Conservation (phyloP, 2,797 vertebrate genomes). For the Typhlichthys eigenmanni region DNA sequence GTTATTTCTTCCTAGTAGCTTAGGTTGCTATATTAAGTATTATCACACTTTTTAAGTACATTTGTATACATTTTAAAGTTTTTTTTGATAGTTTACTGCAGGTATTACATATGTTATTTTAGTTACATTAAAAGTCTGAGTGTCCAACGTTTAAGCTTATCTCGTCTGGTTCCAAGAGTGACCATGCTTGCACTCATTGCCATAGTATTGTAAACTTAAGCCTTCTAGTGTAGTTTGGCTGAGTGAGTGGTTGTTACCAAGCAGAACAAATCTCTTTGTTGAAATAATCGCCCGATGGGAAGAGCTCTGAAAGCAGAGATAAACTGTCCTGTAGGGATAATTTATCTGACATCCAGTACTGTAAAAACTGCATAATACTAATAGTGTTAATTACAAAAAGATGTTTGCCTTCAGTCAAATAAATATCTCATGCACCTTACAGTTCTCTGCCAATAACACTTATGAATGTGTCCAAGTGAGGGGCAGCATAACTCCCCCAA, state of each 20-base stretch:
- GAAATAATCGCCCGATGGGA: constrained; percentile 51
- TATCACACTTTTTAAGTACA: not conserved
- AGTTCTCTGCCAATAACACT: not conserved
- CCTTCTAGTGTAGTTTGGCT: no score
- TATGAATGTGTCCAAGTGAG: constrained; percentile 22
- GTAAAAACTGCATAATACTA: constrained; percentile 4
- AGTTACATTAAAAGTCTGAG: no score
- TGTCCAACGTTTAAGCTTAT: no score
- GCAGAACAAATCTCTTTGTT: constrained; percentile 1
- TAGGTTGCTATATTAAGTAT: not conserved
- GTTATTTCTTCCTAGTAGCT: not conserved
- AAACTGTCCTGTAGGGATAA: not conserved
- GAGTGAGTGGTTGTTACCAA: no score
- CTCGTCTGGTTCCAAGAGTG: no score
- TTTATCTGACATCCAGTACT: constrained; percentile 28
- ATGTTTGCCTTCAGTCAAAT: not conserved
- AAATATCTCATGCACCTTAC: not conserved
- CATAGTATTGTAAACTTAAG: no score
- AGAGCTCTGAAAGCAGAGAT: constrained; percentile 18
- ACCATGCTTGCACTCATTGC: no score
- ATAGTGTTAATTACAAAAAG: not conserved
- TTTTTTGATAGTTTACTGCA: not conserved
- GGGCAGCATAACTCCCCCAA: constrained; percentile 31
- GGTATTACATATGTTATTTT: no score
- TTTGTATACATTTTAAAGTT: not conserved